Percentiles rank a stretch among this genome's conserved stretches.
These are phyloP conservation scores for Varanus salvator DNA, from an alignment of 2,113 vertebrate genomes.

Conservation along the genomic window DNA sequence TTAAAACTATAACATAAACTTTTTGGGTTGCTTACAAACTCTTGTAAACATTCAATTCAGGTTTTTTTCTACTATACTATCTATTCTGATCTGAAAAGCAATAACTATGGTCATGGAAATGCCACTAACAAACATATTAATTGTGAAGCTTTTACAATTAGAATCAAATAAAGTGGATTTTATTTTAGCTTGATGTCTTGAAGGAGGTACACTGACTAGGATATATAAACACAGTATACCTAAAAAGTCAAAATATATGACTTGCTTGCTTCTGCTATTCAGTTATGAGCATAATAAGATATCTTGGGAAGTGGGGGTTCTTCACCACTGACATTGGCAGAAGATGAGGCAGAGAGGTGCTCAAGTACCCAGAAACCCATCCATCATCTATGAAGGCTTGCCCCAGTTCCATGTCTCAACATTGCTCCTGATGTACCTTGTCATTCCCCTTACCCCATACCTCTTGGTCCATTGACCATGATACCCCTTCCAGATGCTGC, in stretches of 20 bases:
- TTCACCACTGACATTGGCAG: neutral
- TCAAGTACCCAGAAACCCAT: too few species aligned
- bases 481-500: neutral
- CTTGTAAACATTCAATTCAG: neutral
- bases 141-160: neutral
- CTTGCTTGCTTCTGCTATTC: slow-evolving; percentile 7
- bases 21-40: slow-evolving; percentile 1
- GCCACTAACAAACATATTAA: neutral
- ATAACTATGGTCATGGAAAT: neutral
- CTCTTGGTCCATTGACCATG: neutral
- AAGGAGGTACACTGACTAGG: slow-evolving; percentile 5
- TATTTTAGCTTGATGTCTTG: neutral
- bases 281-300: neutral
- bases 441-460: neutral
- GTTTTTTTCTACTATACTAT: slow-evolving; percentile 3
- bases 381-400: too few species aligned
- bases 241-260: slow-evolving; percentile 2
- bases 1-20: neutral
- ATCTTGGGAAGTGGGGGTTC: neutral
- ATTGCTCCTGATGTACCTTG: neutral
- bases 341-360: too few species aligned
- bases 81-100: slow-evolving; percentile 19
- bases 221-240: neutral
- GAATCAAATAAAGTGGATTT: neutral
- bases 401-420: neutral